A percentile compares a stretch with the other conserved stretches of the same genome.
phyloP scores from a whole-genome alignment of 2,888 invertebrate species.

The Polydrusus cervinus region DNA sequence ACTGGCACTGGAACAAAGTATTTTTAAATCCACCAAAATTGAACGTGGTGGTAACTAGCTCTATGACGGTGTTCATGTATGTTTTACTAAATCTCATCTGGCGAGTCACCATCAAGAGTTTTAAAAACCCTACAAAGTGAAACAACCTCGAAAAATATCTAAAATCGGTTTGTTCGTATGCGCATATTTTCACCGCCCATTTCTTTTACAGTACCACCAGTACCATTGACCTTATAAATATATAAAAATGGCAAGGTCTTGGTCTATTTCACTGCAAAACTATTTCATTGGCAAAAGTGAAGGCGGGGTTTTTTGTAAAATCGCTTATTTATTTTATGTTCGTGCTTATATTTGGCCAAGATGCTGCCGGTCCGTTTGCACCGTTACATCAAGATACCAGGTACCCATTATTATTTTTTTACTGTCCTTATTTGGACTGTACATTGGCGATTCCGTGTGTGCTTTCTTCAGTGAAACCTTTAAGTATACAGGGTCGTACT shows the following conservation, averaged over 20 bases:
- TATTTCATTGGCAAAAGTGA: constrained; percentile 21
- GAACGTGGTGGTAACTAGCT: too few relatives aligned
- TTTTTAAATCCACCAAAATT: too few relatives aligned
- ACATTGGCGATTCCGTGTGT: constrained; percentile 33
- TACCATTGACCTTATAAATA: constrained; percentile 36
- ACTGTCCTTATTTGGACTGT: constrained; percentile 35
- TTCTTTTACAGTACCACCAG: constrained; percentile 1
- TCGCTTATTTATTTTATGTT: constrained; percentile 15
- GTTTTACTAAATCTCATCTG: too few relatives aligned
- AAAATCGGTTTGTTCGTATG: too few relatives aligned
- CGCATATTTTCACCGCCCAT: not conserved
- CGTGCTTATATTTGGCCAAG: constrained; percentile 31
- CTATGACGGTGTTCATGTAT: too few relatives aligned
- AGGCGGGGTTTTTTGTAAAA: constrained; percentile 29
- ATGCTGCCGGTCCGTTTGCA: constrained; percentile 33
- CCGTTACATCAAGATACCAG: constrained; percentile 45
- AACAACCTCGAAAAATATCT: too few relatives aligned
- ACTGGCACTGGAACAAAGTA: too few relatives aligned
- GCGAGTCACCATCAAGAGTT: too few relatives aligned
- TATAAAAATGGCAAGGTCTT: constrained; percentile 33
- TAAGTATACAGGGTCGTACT: constrained; percentile 20
- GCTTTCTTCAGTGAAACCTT: constrained; percentile 24
- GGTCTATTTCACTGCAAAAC: constrained; percentile 16
- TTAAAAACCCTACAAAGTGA: too few relatives aligned
- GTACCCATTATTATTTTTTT: constrained; percentile 38